A percentile compares a stretch with the other conserved stretches of the same genome.
Evolutionary conservation across 1,140 invertebrate species (phyloP).

Genomic region (Drosophila baimaii): DNA sequence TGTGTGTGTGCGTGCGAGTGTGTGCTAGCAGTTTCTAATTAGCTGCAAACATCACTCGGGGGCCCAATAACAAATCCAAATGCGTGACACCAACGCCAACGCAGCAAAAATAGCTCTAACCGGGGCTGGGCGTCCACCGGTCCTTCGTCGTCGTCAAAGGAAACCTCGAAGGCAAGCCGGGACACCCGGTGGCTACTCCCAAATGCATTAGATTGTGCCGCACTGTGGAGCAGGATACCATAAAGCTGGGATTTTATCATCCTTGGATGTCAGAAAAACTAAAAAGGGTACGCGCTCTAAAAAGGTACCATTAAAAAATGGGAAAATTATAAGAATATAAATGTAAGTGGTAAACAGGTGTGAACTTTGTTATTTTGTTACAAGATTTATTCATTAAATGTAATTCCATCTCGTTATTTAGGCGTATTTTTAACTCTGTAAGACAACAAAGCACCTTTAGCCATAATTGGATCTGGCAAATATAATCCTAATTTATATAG

Average conservation of each 20-base stretch:
- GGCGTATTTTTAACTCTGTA: too few species aligned
- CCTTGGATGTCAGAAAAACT: background rate
- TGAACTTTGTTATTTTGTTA: too few species aligned
- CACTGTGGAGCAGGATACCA: slow-evolving; percentile 21
- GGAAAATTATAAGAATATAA: too few species aligned
- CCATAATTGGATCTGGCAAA: background rate
- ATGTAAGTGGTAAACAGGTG: too few species aligned
- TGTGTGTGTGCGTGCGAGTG: too few species aligned
- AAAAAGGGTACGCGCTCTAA: background rate
- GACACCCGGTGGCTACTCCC: slow-evolving; percentile 16
- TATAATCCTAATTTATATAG: too few species aligned
- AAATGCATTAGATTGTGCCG: slow-evolving; percentile 37
- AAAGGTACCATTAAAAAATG: background rate
- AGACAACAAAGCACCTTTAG: background rate
- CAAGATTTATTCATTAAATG: background rate
- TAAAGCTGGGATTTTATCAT: background rate
- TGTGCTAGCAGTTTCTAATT: slow-evolving; percentile 66
- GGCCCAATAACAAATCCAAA: slow-evolving; percentile 66
- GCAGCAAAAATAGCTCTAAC: slow-evolving; percentile 47
- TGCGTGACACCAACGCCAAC: slow-evolving; percentile 52
- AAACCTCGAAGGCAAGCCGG: slow-evolving; percentile 12
- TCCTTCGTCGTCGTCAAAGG: slow-evolving; percentile 7
- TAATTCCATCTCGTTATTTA: background rate
- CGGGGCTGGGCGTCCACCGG: slow-evolving; percentile 12
- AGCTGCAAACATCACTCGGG: slow-evolving; percentile 69